Base-by-base conservation (phyloP, 1,140 invertebrate species). In the Drosophila ironensis region DNA sequence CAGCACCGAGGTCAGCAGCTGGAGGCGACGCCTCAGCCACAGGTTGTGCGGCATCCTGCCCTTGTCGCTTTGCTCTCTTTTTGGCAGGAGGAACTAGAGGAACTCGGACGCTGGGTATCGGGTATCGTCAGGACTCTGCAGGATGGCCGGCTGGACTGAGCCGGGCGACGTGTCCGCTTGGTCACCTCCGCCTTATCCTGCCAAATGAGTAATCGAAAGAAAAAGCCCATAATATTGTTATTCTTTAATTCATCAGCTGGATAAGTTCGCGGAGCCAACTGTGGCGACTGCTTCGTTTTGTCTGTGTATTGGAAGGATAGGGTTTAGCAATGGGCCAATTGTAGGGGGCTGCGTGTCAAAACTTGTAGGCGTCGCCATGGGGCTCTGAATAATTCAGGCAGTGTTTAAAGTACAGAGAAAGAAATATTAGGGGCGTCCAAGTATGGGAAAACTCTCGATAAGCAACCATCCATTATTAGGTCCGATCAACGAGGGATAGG, bases 1-100 rank as follows among this genome's bases (percentile, higher is more conserved):
- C 8, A 90, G 33, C 28, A 89, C 2, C 28, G 74, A 67, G 37
- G 74, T 77, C 9, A 88, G 40, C 38, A 90, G 24, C 66, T 88
- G 88, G 11, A 88, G 48, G 6, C 75, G 70, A 20, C 63, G 46
- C 14, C 60, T 72, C 12, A 75, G 37, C 41, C 48, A 40, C 3
- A 73, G 54, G 45, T 73, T 78, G 16, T 63, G 48, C 24, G 67
- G 59, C 81, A 87, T 87, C 30, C 37, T 75, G 30, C 20, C 16
- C 14, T 45, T 7, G 0, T 12, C 11, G 3, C 3, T 33, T 7
- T 8, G 12, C 2, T 61, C 0, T n/a, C 8, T 19, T 11, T 35
- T 33, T 35, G 33, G 11, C n/a, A 4, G 30, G 11, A n/a, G n/a
- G n/a, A n/a, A 35, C 12, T 35, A 2, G 14, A 5, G 33, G 11